Base-by-base conservation (phyloP, 2,888 invertebrate species). In the Lochmaea capreae region DNA sequence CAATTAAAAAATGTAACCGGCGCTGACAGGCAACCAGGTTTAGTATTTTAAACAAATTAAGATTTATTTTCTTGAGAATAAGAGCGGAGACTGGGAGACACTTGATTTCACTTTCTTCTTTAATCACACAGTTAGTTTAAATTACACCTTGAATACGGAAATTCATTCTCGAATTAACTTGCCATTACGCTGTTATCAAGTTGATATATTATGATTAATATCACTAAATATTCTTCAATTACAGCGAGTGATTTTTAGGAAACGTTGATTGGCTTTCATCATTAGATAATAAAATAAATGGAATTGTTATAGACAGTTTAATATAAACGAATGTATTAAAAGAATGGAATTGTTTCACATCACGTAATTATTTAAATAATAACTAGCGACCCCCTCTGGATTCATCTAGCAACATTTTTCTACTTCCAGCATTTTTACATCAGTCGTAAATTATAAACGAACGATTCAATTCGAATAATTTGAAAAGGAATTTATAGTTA, bases 31-130 rank as follows among this genome's bases (percentile, higher is more conserved):
- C 9, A 11, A 54, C 54, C 3, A 54, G 54, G 54, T 54, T 54
- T 54, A 54, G 54, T 54, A 54, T 54, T 54, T 39, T 54, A 54
- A 54, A 54, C 54, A 54, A 54, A 54, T 54, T 54, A 18, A 54
- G 54, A 54, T 54, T 54, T 16, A 54, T 18, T 54, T 54, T 54
- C 54, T 54, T 16, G 54, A 54, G 18, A 54, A 54, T 54, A 54
- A 18, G 3, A 54, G 54, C 54, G 11, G 18, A 54, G 18, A 54
- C 54, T 18, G 54, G 54, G 2, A 54, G 54, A 54, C 54, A 54
- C 54, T 54, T 54, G 54, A 54, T 54, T 54, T 18, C 54, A 54
- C 54, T 54, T 54, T 54, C 54, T 54, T 54, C 8, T 54, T 16
- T 54, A 54, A 54, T 54, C 16, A 18, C 49, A 49, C 54, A 54